phyloP scores from a whole-genome alignment of 1,140 invertebrate genomes.

The Antheraea pernyi region DNA sequence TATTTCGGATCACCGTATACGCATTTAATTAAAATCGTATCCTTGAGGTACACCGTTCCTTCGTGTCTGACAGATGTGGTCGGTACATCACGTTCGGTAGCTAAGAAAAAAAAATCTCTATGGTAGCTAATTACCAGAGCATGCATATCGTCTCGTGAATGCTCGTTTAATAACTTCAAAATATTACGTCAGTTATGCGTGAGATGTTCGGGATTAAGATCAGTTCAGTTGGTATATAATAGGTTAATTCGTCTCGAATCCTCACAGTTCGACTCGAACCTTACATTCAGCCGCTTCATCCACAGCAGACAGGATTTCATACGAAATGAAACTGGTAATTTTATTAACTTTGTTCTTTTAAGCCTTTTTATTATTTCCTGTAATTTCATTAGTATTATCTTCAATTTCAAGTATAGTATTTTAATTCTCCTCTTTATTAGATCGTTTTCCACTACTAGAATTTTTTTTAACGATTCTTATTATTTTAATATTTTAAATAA shows the following conservation, averaged over 20 bases:
- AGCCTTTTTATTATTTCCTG: conserved; percentile 8
- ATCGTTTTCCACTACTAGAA: no score
- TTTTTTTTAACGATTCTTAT: no score
- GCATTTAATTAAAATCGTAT: neutral
- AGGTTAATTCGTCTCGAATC: conserved; percentile 37
- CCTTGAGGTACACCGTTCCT: neutral
- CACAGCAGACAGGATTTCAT: neutral
- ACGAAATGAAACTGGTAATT: conserved; percentile 72
- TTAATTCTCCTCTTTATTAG: no score
- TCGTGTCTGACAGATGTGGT: conserved; percentile 54
- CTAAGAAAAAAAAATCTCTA: conserved; percentile 31
- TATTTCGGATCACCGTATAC: neutral
- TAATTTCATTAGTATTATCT: neutral
- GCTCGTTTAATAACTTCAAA: conserved; percentile 17
- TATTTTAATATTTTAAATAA: no score
- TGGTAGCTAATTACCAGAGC: conserved; percentile 36
- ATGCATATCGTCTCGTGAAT: conserved; percentile 28
- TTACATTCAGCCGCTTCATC: conserved; percentile 39
- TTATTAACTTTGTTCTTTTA: neutral
- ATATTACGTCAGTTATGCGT: conserved; percentile 59
- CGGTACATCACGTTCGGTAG: conserved; percentile 34
- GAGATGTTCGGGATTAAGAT: conserved; percentile 59
- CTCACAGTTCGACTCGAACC: conserved; percentile 57
- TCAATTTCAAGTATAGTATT: neutral
- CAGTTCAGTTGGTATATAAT: conserved; percentile 63